A percentile compares a stretch with the other conserved stretches of the same genome.
These are phyloP conservation scores for Drosophila colorata DNA, from an alignment of 2,888 invertebrate genomes.

Conservation along the genomic window DNA sequence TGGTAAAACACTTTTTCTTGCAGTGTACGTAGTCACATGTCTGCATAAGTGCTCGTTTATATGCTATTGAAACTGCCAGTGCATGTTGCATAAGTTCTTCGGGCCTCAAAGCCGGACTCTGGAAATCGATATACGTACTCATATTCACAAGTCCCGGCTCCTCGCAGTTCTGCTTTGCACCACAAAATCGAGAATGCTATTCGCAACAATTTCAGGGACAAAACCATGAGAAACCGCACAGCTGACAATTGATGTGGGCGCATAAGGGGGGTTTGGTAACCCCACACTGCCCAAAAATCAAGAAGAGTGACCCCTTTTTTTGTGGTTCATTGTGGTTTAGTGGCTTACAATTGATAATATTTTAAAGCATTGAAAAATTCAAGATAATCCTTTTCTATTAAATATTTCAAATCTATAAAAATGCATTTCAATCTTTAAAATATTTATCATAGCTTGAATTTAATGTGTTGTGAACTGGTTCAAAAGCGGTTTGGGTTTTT, in stretches of 20 bases:
- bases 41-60: slow-evolving; percentile 2
- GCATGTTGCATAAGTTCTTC: slow-evolving; percentile 35
- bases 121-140: slow-evolving; percentile 40
- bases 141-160: neutral
- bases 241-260: slow-evolving; percentile 21
- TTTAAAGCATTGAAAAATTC: no score
- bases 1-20: neutral
- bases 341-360: neutral
- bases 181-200: slow-evolving; percentile 15
- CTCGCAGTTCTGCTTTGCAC: slow-evolving; percentile 10
- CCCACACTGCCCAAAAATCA: neutral
- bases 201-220: slow-evolving; percentile 33
- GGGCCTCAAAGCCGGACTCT: slow-evolving; percentile 18
- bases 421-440: no score
- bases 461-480: slow-evolving; percentile 1
- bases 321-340: slow-evolving; percentile 2
- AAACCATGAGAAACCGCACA: slow-evolving; percentile 33
- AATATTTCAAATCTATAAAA: no score
- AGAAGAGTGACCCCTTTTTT: neutral
- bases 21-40: neutral
- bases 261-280: neutral
- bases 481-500: neutral
- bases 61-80: slow-evolving; percentile 20
- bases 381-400: no score
- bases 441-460: neutral